Base-by-base conservation (phyloP, 2,888 invertebrate species). In the Notodonta ziczac region DNA sequence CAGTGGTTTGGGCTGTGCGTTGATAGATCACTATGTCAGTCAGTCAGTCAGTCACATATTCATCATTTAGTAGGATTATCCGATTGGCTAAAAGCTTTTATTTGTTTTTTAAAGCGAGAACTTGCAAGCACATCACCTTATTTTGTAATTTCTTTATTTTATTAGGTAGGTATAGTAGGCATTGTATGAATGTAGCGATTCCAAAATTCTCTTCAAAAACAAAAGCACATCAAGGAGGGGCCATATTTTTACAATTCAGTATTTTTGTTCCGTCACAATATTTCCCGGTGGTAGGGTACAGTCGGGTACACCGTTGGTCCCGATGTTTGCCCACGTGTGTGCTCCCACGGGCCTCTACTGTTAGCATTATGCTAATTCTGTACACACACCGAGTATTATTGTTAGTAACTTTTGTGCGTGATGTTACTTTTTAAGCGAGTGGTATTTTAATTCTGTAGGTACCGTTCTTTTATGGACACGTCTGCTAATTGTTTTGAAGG, bases 361-460 rank as follows among this genome's bases (percentile, higher is more conserved):
- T 88, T 90, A 84, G 86, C 85, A 84, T 89, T 91, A 92, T 92
- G 92, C 72, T 89, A 92, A 92, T 90, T 82, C 74, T 79, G 76
- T 77, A 80, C 82, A 85, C 80, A 84, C 83, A 84, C 74, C 74
- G 72, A 57, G 68, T 85, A 83, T 84, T 89, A 86, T 87, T 88
- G 68, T 74, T 84, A 73, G 74, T 73, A 81, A 84, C 80, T 87
- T 86, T 81, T 82, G 81, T 83, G 76, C 78, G 80, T 79, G 71
- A 76, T 67, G 78, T 74, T 83, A 79, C 77, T 73, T 77, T 72
- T 69, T 69, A 57, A 51, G 50, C 60, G 62, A 62, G 44, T 10
- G 54, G 63, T 59, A 62, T 66, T 76, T 73, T 78, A 67, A 71
- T 73, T 70, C 69, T 73, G 62, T 24, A 24, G 24, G 24, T 42